Evolutionary conservation across 2,113 vertebrate genomes (phyloP), one percentile per base, ranked within the genome.

Genomic region (Psittacus erithacus): DNA sequence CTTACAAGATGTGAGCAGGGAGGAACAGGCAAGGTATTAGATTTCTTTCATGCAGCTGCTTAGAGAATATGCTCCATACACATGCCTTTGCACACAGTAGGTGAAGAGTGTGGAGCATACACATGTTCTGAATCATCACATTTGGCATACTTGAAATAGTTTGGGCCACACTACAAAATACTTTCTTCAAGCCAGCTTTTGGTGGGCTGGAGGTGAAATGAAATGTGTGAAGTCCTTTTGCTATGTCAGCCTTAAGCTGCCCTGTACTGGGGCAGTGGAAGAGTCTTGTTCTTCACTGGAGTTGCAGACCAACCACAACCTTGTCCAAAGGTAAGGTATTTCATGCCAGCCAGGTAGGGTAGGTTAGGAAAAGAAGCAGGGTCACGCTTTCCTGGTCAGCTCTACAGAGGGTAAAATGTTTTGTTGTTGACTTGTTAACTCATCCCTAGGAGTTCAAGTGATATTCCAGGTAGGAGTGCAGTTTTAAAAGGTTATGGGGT

Each of bases 301-400:
- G 46, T 5, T 52, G 60, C 41, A 35, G 44, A 49, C 33, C 82
- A 67, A 1, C 44, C 0, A 0, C 27, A 74, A 6, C 44, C 49
- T 64, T 81, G 20, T 46, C 39, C 38, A n/a, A 44, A 64, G 31
- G 22, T 22, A 31, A 22, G 28, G 53, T 29, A 41, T 8, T 43
- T 35, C 25, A 18, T 55, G 28, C 23, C 47, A 74, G 29, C 67
- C 19, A 17, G 10, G 23, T 38, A 22, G 60, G 74, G 68, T 1
- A 0, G 7, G 2, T 14, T 74, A 28, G 16, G 38, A 83, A 68
- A 35, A 25, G 69, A 38, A 88, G 31, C 24, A 18, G 1, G 1
- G 39, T 23, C 39, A 7, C 0, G 0, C 8, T 65, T 69, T 35
- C 20, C 28, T 85, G 28, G 4, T 49, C 50, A 82, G 22, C 47